Evolutionary conservation across 2,797 vertebrate genomes (phyloP), one percentile per base, ranked within the genome.

Genomic region (Prunella strophiata): DNA sequence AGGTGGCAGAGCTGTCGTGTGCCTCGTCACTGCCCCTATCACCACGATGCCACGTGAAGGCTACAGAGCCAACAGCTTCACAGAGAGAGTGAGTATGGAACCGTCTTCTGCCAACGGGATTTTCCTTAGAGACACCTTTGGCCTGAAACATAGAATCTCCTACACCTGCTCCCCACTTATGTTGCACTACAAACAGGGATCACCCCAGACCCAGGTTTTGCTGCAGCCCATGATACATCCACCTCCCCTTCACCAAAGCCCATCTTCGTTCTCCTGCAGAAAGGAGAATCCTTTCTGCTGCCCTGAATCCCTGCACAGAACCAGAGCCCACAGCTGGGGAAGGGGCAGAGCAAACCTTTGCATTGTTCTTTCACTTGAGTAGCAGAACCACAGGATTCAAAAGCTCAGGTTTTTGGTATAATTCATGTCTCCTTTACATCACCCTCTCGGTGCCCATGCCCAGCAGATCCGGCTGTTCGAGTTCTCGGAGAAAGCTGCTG

Each of bases 401-500:
- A 61, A 91, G 42, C 62, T 90, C 22, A 0, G 19, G 13, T 88
- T 63, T 65, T 58, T 26, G n/a, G 26, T 52, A 10, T 15, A 29
- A 79, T 43, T 77, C 40, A 59, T 30, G 9, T 47, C 61, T 72
- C 38, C 54, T 72, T 67, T 52, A 63, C 68, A 50, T 47, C 75
- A 55, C 62, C 81, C 92, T 79, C n/a, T n/a, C n/a, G 25, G 4
- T 18, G 3, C 68, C 88, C 13, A 2, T 79, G 52, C 75, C 93
- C 21, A 22, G 29, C 95, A 99, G 99, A 85, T 99, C 80, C 98
- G 97, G 89, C 97, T 99, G 67, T 99, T 99, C 86, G 98, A 97
- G n/a, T 98, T 99, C 93, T 81, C 66, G 6, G 97, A 97, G 70
- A 98, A 98, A 96, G 98, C 98, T 23, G 96, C 98, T 13, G 59